These are phyloP conservation scores for Carapus acus DNA, from an alignment of 2,797 vertebrate genomes.

Conservation along the genomic window DNA sequence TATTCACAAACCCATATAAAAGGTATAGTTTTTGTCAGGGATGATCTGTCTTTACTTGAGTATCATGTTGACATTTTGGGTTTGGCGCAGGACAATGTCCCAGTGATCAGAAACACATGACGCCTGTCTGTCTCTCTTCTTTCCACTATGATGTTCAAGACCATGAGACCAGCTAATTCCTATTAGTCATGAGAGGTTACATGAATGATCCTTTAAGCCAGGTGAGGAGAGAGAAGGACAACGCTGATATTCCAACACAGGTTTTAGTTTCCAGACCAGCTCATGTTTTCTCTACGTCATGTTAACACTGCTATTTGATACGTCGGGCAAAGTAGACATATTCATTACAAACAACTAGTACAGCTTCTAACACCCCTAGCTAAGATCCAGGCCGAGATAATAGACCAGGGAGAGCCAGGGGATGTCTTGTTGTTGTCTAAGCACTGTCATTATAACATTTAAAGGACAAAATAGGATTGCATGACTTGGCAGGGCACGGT, in stretches of 20 bases:
- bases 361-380: slow-evolving; percentile 69
- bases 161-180: slow-evolving; percentile 33
- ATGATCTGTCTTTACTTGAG: slow-evolving; percentile 1
- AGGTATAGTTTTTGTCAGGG: slow-evolving; percentile 14
- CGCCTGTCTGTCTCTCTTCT: slow-evolving; percentile 14
- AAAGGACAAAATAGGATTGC: slow-evolving; percentile 71
- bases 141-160: slow-evolving; percentile 31
- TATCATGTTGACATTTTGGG: slow-evolving; percentile 2
- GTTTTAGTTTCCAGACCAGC: slow-evolving; percentile 64
- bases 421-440: slow-evolving; percentile 65
- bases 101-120: neutral
- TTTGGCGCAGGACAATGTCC: slow-evolving; percentile 2
- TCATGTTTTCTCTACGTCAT: slow-evolving; percentile 68
- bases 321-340: slow-evolving; percentile 62
- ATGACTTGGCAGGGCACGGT: slow-evolving; percentile 55
- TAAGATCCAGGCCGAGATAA: slow-evolving; percentile 66
- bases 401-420: slow-evolving; percentile 48
- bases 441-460: slow-evolving; percentile 73
- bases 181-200: slow-evolving; percentile 61
- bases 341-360: slow-evolving; percentile 74
- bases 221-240: slow-evolving; percentile 62
- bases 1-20: slow-evolving; percentile 1
- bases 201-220: slow-evolving; percentile 62
- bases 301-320: slow-evolving; percentile 65
- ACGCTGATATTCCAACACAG: slow-evolving; percentile 62